These are phyloP conservation scores for Aspidiotus destructor DNA, from an alignment of 2,888 invertebrate species.

Conservation along the genomic window DNA sequence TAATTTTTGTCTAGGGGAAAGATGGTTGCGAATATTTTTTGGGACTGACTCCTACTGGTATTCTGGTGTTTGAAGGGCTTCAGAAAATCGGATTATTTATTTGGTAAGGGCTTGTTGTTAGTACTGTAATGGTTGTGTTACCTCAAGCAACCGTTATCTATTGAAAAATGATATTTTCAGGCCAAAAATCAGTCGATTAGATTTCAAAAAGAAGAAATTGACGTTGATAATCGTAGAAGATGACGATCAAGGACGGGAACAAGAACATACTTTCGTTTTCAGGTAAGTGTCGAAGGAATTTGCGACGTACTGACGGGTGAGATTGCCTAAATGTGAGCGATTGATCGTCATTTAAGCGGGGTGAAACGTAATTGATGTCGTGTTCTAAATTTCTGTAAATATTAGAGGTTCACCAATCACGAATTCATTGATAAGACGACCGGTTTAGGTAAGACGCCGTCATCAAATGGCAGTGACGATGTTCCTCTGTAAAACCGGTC, in stretches of 20 bases:
- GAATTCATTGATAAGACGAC: no score
- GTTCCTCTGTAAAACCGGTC: no score
- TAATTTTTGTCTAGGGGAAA: constrained; percentile 53
- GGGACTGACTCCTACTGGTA: constrained; percentile 95
- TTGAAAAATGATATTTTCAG: constrained; percentile 39
- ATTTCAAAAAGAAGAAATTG: constrained; percentile 95
- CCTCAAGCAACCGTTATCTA: neutral
- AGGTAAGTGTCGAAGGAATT: constrained; percentile 44
- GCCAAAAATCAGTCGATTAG: constrained; percentile 96
- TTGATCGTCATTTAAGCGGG: no score
- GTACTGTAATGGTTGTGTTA: neutral
- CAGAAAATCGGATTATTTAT: constrained; percentile 98
- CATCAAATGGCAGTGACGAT: no score
- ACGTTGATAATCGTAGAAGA: constrained; percentile 97
- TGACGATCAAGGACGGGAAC: constrained; percentile 91
- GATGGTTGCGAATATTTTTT: constrained; percentile 93
- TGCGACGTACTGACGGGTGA: neutral
- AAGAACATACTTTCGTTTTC: constrained; percentile 98
- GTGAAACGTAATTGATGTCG: no score
- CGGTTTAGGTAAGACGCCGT: no score
- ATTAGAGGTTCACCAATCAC: no score
- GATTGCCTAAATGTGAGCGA: no score
- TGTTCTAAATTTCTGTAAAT: no score
- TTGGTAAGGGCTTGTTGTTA: constrained; percentile 49
- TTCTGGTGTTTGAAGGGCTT: constrained; percentile 91